phyloP scores from a whole-genome alignment of 1,140 invertebrate genomes.

The Trachymyrmex septentrionalis region DNA sequence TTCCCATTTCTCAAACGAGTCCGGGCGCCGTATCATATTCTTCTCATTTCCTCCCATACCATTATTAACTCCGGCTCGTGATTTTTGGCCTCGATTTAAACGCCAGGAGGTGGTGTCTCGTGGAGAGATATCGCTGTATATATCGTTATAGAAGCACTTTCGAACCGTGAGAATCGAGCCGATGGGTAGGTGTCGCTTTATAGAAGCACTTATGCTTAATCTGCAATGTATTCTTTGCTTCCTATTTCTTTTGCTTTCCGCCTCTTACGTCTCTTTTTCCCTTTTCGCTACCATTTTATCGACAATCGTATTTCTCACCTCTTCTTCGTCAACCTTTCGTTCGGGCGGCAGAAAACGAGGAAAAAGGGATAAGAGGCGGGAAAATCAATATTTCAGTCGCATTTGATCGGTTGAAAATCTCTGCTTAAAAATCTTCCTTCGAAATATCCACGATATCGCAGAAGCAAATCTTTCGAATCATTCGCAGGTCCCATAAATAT shows the following conservation, averaged over 20 bases:
- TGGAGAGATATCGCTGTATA: background rate
- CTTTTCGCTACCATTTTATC: background rate
- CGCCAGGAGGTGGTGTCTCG: background rate
- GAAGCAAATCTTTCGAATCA: background rate
- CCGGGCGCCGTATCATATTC: slow-evolving; percentile 64
- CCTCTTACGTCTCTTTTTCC: no score
- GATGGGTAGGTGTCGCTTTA: background rate
- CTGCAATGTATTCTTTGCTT: no score
- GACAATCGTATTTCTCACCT: no score
- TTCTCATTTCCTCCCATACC: slow-evolving; percentile 63
- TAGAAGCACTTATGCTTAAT: background rate
- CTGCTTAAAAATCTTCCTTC: no score
- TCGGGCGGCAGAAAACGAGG: no score
- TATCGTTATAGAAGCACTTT: background rate
- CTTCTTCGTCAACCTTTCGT: no score
- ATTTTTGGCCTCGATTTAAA: slow-evolving; percentile 39
- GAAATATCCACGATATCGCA: background rate
- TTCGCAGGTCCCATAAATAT: background rate
- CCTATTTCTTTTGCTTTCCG: no score
- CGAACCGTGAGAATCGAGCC: slow-evolving; percentile 20
- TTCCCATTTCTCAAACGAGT: slow-evolving; percentile 76
- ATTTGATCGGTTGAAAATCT: background rate
- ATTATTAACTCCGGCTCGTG: slow-evolving; percentile 54
- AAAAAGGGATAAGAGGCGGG: no score
- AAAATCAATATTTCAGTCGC: background rate